phyloP scores from a whole-genome alignment of 2,113 vertebrate species.

The Hippocampus guttulatus region DNA sequence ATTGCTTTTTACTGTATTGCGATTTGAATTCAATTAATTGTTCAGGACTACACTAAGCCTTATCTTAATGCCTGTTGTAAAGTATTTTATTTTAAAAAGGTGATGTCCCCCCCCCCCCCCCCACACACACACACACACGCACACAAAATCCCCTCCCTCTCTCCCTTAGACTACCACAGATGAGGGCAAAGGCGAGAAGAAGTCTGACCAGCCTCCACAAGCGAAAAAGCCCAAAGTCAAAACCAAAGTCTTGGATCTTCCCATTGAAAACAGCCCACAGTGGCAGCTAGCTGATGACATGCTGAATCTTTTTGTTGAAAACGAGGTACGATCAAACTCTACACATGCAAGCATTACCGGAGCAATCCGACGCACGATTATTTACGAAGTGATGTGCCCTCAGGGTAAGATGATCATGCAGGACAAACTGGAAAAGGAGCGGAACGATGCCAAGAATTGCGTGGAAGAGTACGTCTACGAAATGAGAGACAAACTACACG shows the following conservation, averaged over 20 bases:
- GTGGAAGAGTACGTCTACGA: conserved; percentile 98
- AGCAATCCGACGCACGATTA: background rate
- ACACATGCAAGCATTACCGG: background rate
- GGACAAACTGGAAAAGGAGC: conserved; percentile 95
- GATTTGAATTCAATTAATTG: too few species aligned
- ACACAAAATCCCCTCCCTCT: background rate
- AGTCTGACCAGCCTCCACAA: conserved; percentile 90
- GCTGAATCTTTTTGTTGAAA: conserved; percentile 93
- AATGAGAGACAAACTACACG: conserved; percentile 90
- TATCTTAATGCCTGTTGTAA: background rate
- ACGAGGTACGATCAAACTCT: conserved; percentile 75
- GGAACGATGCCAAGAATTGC: conserved; percentile 93
- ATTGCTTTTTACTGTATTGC: too few species aligned
- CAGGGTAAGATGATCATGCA: conserved; percentile 99
- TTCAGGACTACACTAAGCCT: background rate
- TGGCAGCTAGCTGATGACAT: conserved; percentile 93
- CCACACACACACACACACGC: too few species aligned
- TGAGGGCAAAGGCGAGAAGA: conserved; percentile 87
- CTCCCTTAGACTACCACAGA: conserved; percentile 77
- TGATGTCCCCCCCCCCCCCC: too few species aligned
- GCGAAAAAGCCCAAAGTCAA: conserved; percentile 98
- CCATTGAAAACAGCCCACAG: conserved; percentile 88
- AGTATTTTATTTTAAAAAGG: background rate
- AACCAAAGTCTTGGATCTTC: conserved; percentile 90
- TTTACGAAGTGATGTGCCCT: conserved; percentile 5